A percentile compares a stretch with the other conserved stretches of the same genome.
phyloP scores from a whole-genome alignment of 1,140 invertebrate genomes.

The Aphaenogaster rudis region DNA sequence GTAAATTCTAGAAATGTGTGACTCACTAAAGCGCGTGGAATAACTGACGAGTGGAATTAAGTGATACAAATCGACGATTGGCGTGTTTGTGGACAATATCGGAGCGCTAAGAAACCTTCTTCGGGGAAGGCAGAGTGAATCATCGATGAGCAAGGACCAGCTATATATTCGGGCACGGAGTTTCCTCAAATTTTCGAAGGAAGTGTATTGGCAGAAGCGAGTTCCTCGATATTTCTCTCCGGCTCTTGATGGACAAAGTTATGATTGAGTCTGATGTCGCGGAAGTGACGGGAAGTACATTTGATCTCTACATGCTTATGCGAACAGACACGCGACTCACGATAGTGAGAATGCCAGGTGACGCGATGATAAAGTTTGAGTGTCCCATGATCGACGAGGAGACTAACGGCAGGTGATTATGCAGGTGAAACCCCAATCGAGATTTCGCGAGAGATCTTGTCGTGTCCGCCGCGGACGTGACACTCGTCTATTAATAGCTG shows the following conservation, averaged over 20 bases:
- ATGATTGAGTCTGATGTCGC: background rate
- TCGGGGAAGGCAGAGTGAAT: conserved; percentile 18
- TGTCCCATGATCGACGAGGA: conserved; percentile 20
- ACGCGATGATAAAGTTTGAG: conserved; percentile 27
- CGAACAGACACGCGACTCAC: conserved; percentile 10
- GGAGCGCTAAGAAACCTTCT: background rate
- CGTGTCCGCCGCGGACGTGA: background rate
- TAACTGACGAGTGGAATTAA: background rate
- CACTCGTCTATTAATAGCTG: conserved; percentile 43
- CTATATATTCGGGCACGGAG: background rate
- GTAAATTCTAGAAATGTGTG: background rate
- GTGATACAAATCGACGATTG: conserved; percentile 30
- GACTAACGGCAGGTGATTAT: conserved; percentile 52
- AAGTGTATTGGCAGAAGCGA: background rate
- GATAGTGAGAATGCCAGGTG: conserved; percentile 8
- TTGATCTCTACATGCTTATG: background rate
- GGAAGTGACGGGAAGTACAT: conserved; percentile 28
- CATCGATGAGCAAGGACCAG: conserved; percentile 13
- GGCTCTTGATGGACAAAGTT: conserved; percentile 11
- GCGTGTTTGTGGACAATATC: conserved; percentile 35
- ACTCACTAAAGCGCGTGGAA: background rate
- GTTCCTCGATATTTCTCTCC: background rate
- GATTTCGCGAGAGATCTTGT: conserved; percentile 10
- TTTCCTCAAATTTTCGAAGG: conserved; percentile 6
- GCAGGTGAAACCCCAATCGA: conserved; percentile 17